Percentiles rank a stretch among this genome's conserved stretches.
Conservation (phyloP, 2,113 vertebrate species). For the Glaucomys volans region DNA sequence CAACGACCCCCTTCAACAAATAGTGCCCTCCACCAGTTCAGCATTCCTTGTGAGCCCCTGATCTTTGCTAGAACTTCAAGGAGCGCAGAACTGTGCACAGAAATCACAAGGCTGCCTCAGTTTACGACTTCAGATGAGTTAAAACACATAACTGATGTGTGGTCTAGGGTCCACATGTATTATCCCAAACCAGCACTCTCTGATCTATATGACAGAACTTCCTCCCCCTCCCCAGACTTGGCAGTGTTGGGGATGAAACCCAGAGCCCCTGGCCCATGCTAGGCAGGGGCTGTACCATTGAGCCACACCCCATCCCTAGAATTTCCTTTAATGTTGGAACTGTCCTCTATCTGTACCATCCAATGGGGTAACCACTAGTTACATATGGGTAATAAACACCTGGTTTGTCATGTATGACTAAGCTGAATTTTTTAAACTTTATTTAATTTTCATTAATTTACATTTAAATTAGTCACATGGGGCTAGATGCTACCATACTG, state of each 20-base stretch:
- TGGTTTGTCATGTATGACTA: neutral
- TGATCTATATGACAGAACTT: neutral
- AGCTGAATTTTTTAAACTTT: neutral
- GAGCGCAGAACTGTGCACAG: neutral
- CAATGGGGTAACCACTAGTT: neutral
- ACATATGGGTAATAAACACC: neutral
- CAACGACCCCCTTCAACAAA: neutral
- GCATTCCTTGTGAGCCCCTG: neutral
- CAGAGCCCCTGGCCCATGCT: neutral
- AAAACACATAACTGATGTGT: neutral
- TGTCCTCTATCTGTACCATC: neutral
- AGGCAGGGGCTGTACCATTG: neutral
- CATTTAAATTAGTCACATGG: neutral
- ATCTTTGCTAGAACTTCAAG: neutral
- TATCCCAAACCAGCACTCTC: neutral
- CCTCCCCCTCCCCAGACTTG: too few relatives aligned
- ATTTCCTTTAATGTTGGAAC: neutral
- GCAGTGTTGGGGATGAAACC: neutral
- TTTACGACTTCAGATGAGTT: neutral
- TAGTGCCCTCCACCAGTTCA: neutral
- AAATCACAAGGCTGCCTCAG: neutral
- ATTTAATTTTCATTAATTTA: constrained; percentile 3
- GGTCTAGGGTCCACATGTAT: neutral
- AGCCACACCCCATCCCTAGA: neutral
- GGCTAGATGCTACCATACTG: neutral